Evolutionary conservation across 92 coral and sea anemone species (phyloP).

Genomic region (Umimayanthus chanpuru): DNA sequence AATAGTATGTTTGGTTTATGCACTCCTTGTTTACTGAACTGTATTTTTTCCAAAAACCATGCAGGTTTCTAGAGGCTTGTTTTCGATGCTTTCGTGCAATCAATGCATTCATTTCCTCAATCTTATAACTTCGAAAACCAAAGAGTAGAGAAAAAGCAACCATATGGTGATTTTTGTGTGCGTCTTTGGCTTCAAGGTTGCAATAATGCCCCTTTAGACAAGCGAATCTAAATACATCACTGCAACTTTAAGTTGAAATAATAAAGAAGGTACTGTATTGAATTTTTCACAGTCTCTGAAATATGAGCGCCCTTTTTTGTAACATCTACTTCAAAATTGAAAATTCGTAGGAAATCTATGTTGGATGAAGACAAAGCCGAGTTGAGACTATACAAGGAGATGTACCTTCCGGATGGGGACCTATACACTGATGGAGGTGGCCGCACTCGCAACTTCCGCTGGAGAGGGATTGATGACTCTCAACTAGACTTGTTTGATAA

Average conservation of each 20-base stretch:
- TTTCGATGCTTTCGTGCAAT: no score
- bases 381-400: conserved; percentile 84
- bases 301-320: neutral
- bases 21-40: no score
- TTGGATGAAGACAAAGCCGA: conserved; percentile 94
- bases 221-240: neutral
- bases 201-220: neutral
- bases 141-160: neutral
- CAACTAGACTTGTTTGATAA: conserved; percentile 80
- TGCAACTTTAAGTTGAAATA: no score
- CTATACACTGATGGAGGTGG: conserved; percentile 87
- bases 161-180: neutral
- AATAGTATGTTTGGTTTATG: no score
- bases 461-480: conserved; percentile 93
- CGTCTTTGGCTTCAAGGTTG: neutral
- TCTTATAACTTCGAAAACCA: no score
- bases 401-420: conserved; percentile 96
- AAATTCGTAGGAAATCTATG: conserved; percentile 71
- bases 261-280: neutral
- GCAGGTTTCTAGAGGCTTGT: no score
- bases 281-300: neutral
- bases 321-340: neutral
- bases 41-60: no score
- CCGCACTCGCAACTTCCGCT: conserved; percentile 89
- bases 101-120: no score